These are phyloP conservation scores for Catharus bicknelli DNA, from an alignment of 2,113 vertebrate genomes.

Conservation along the genomic window DNA sequence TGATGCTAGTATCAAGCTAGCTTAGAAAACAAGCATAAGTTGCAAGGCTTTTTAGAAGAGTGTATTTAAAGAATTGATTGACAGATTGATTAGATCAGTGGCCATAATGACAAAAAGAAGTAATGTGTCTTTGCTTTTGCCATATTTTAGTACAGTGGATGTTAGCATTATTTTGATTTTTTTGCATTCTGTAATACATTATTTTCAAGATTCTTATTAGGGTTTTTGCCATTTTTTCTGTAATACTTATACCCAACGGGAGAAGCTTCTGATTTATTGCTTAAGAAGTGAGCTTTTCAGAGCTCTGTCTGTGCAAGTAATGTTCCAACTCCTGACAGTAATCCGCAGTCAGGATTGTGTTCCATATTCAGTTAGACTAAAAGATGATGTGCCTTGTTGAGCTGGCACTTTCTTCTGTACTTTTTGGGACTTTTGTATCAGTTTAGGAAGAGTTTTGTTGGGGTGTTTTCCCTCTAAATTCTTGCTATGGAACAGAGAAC, in stretches of 20 bases:
- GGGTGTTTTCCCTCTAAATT: not conserved
- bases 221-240: not conserved
- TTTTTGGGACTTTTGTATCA: not conserved
- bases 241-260: accelerated
- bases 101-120: not conserved
- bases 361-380: not conserved
- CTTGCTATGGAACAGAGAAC: not conserved
- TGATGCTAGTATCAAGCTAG: not conserved
- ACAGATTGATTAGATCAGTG: not conserved
- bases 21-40: not conserved
- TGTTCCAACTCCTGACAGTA: not conserved
- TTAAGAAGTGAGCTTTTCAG: not conserved
- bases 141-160: not conserved
- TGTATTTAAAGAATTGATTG: not conserved
- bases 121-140: not conserved
- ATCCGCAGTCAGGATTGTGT: not conserved
- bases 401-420: not conserved
- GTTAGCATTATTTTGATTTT: not conserved
- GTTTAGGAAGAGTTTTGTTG: not conserved
- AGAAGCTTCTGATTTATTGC: not conserved
- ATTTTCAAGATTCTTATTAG: not conserved
- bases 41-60: not conserved
- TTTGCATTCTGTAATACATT: not conserved
- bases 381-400: not conserved
- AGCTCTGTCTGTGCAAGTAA: not conserved